Evolutionary conservation across 2,113 vertebrate genomes (phyloP).

Genomic region (Vimba vimba): DNA sequence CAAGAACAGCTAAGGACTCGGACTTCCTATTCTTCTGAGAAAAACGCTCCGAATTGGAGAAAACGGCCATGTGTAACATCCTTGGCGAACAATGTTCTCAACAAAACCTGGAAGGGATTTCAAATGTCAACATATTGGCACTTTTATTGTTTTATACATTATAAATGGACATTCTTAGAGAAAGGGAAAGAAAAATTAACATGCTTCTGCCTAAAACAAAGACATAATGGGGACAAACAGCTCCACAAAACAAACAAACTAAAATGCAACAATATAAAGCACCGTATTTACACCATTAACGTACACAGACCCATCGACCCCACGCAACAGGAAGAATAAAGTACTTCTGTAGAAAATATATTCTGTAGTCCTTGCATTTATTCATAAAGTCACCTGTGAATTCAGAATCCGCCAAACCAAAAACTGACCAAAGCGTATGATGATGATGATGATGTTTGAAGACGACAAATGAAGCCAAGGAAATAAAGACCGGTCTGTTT

Average conservation of each 20-base stretch:
- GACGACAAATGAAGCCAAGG: not conserved
- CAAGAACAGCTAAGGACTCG: conserved; percentile 22
- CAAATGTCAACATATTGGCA: conserved; percentile 66
- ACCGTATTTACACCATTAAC: conserved; percentile 64
- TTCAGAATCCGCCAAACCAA: not conserved
- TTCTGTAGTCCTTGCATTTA: conserved; percentile 26
- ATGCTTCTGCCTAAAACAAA: conserved; percentile 71
- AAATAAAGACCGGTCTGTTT: not conserved
- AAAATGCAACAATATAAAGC: conserved; percentile 73
- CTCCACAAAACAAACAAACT: conserved; percentile 56
- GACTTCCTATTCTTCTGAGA: conserved; percentile 22
- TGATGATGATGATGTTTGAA: no score
- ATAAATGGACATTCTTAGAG: conserved; percentile 70
- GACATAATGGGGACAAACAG: conserved; percentile 68
- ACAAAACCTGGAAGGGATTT: conserved; percentile 22
- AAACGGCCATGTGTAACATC: not conserved
- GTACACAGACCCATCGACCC: conserved; percentile 44
- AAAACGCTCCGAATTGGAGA: not conserved
- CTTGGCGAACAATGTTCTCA: not conserved
- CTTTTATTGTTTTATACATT: conserved; percentile 76
- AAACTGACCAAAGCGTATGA: not conserved
- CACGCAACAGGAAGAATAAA: conserved; percentile 55
- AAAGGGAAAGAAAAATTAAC: conserved; percentile 56
- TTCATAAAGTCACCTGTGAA: conserved; percentile 18
- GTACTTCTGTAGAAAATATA: conserved; percentile 64